These are phyloP conservation scores for Phylloscopus trochiloides DNA, from an alignment of 2,113 vertebrate genomes.

Conservation along the genomic window DNA sequence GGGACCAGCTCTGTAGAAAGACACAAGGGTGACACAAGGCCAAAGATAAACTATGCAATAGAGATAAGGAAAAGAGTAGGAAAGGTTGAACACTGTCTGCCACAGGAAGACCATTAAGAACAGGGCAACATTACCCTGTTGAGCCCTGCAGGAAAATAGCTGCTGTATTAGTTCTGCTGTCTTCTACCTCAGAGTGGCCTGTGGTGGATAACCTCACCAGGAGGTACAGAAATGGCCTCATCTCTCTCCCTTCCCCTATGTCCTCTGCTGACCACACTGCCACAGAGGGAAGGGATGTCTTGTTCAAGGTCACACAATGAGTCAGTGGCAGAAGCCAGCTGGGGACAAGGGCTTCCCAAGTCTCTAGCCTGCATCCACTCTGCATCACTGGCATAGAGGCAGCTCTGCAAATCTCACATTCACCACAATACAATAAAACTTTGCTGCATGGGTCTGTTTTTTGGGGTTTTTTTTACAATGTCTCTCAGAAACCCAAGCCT, in stretches of 20 bases:
- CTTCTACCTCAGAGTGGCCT: not conserved
- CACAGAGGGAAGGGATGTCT: not conserved
- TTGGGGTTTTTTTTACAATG: not conserved
- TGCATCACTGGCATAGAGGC: not conserved
- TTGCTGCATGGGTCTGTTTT: not conserved
- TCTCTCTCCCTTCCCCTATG: not conserved
- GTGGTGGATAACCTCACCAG: not conserved
- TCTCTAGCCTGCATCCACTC: not conserved
- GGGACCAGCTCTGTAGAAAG: not conserved
- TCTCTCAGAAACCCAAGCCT: slow-evolving; percentile 2
- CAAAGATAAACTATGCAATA: not conserved
- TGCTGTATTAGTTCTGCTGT: not conserved
- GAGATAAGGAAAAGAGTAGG: not conserved
- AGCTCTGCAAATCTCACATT: not conserved
- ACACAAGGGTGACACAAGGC: not conserved
- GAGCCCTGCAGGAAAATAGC: not conserved
- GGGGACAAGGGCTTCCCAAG: not conserved
- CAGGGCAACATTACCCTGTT: not conserved
- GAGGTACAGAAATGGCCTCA: not conserved
- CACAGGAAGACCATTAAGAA: not conserved
- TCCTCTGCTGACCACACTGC: not conserved
- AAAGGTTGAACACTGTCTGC: not conserved
- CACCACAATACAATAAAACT: slow-evolving; percentile 3
- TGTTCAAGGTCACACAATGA: not conserved
- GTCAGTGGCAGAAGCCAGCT: not conserved